These are phyloP conservation scores for Aegithalos caudatus DNA, from an alignment of 2,113 vertebrate species.

Conservation along the genomic window DNA sequence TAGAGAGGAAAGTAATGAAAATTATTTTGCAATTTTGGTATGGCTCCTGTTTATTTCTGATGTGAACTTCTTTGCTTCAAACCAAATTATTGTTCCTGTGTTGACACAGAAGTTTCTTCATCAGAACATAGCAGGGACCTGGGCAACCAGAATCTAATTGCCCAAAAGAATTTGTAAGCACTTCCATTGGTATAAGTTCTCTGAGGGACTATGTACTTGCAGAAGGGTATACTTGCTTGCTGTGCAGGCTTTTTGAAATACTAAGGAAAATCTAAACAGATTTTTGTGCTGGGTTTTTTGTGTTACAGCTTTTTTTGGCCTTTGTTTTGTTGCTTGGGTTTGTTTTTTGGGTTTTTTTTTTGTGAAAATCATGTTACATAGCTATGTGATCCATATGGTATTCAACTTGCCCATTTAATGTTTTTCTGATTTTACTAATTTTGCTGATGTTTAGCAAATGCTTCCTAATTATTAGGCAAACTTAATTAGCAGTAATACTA, in stretches of 20 bases:
- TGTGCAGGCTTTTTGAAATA: not conserved
- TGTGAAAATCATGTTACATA: not conserved
- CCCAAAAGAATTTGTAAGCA: not conserved
- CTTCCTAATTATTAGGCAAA: not conserved
- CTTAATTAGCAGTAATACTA: not conserved
- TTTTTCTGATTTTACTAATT: not conserved
- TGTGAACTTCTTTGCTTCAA: not conserved
- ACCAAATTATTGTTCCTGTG: not conserved
- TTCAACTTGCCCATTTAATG: not conserved
- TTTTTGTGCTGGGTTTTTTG: not conserved
- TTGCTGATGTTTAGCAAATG: not conserved
- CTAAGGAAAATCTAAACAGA: not conserved
- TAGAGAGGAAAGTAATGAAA: not conserved
- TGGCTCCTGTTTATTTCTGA: not conserved
- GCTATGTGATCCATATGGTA: not conserved
- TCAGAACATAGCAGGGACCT: not conserved
- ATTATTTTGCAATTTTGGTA: not conserved
- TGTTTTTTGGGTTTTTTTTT: not conserved
- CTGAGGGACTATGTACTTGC: not conserved
- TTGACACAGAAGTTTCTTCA: not conserved
- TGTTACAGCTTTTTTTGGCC: fast-evolving
- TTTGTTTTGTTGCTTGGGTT: not conserved
- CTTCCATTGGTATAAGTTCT: not conserved
- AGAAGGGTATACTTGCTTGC: not conserved
- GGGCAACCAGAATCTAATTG: not conserved